Evolutionary conservation across 2,797 vertebrate species (phyloP).

Genomic region (Bucorvus abyssinicus): DNA sequence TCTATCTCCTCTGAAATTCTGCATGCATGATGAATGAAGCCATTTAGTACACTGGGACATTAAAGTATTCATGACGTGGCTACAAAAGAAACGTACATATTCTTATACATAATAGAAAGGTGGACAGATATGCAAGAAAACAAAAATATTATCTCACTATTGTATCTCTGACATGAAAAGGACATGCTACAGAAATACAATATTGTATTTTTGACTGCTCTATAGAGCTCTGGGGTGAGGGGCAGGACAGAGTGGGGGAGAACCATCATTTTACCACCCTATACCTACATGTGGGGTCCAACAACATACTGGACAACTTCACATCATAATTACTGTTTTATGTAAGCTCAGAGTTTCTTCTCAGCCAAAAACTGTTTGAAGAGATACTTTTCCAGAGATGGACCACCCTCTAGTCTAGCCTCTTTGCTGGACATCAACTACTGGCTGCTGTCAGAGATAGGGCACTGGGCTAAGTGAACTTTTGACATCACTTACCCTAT

Average conservation of each 20-base stretch:
- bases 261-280: background rate
- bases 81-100: constrained; percentile 89
- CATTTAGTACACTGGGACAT: constrained; percentile 97
- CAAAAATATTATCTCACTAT: background rate
- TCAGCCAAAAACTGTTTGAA: background rate
- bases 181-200: background rate
- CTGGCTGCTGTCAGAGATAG: background rate
- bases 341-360: background rate
- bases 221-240: background rate
- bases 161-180: background rate
- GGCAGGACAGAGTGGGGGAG: no score
- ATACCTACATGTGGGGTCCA: background rate
- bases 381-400: background rate
- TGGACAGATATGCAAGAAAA: constrained; percentile 63
- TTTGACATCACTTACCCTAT: background rate
- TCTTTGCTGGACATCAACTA: fast-evolving
- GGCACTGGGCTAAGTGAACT: background rate
- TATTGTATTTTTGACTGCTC: background rate
- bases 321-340: background rate
- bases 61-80: constrained; percentile 99
- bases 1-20: constrained; percentile 82
- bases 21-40: constrained; percentile 84
- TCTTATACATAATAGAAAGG: constrained; percentile 76
- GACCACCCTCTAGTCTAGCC: background rate
- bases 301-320: background rate